A percentile compares a stretch with the other conserved stretches of the same genome.
Evolutionary conservation across 2,888 invertebrate genomes (phyloP).

Genomic region (Ellobium chinense): DNA sequence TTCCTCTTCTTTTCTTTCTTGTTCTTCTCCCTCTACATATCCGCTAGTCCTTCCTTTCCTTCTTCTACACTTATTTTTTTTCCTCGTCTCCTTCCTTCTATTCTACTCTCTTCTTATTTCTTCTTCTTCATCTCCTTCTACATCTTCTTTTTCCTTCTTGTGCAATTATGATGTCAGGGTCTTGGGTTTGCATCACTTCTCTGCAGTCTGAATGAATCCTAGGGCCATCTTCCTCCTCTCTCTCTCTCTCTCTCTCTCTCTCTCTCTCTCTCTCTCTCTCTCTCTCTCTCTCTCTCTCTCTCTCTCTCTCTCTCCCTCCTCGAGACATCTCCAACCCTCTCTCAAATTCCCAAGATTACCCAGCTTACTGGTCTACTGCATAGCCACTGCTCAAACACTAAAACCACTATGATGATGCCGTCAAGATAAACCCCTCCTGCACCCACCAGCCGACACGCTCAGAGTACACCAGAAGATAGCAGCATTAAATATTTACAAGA

Average conservation of each 20-base stretch:
- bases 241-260: slow-evolving; percentile 6
- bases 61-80: background rate
- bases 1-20: slow-evolving; percentile 3
- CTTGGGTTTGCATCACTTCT: background rate
- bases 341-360: too few relatives aligned
- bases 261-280: background rate
- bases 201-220: background rate
- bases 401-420: too few relatives aligned
- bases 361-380: too few relatives aligned
- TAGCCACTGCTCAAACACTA: too few relatives aligned
- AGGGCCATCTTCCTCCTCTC: background rate
- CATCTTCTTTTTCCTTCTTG: slow-evolving; percentile 10
- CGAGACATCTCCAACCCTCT: too few relatives aligned
- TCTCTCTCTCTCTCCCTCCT: background rate
- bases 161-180: background rate
- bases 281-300: background rate
- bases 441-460: too few relatives aligned
- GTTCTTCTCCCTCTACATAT: slow-evolving; percentile 17
- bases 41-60: background rate
- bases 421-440: too few relatives aligned
- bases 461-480: too few relatives aligned
- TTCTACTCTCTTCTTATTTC: background rate
- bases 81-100: background rate
- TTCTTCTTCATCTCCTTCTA: slow-evolving; percentile 2
- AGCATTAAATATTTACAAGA: too few relatives aligned